These are phyloP conservation scores for Rotaria magnacalcarata DNA, from an alignment of 2,888 invertebrate species.

Conservation along the genomic window DNA sequence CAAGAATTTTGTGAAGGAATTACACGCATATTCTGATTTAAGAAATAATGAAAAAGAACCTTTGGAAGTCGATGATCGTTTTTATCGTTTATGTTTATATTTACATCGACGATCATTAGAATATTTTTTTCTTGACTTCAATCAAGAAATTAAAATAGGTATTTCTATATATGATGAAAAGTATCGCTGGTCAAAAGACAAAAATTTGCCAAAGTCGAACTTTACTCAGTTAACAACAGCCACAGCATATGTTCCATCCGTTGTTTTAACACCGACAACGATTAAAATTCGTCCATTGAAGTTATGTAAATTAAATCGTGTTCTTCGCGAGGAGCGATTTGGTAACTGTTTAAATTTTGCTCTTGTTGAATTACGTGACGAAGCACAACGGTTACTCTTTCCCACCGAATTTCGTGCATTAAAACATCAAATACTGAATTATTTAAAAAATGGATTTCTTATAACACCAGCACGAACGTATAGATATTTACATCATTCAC, in stretches of 20 bases:
- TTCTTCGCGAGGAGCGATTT: background rate
- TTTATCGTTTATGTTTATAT: conserved; percentile 28
- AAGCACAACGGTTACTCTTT: background rate
- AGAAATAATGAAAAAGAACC: background rate
- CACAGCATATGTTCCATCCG: background rate
- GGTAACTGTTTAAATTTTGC: background rate
- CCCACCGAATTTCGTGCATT: background rate
- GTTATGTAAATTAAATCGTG: conserved; percentile 35
- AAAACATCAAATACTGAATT: background rate
- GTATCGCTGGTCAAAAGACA: background rate
- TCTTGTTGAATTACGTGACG: conserved; percentile 15
- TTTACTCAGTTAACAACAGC: background rate
- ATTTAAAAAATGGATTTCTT: background rate
- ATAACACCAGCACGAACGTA: background rate
- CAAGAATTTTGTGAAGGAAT: background rate
- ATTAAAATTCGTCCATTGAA: conserved; percentile 30
- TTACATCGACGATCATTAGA: background rate
- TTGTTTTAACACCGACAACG: background rate
- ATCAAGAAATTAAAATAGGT: background rate
- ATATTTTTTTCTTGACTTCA: conserved; percentile 32
- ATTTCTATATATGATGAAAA: background rate
- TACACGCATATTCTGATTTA: background rate
- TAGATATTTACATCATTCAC: conserved; percentile 31
- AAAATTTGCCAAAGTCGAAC: too few species aligned
- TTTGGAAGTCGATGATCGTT: background rate